Evolutionary conservation across 2,113 vertebrate species (phyloP).

Genomic region (Atractosteus spatula): DNA sequence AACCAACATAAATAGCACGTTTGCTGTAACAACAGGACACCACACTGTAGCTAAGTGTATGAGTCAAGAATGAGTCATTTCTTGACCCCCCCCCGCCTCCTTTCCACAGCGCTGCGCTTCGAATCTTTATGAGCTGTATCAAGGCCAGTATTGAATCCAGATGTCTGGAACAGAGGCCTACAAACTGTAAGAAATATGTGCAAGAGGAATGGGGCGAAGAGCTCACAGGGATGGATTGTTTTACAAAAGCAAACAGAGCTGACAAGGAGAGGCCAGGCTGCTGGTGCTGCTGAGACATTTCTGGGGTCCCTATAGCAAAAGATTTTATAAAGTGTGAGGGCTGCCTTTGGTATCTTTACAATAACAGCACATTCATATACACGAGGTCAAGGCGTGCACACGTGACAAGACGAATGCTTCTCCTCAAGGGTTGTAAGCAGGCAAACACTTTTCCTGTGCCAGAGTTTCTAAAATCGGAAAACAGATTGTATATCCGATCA

Average conservation of each 20-base stretch:
- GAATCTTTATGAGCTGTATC: constrained; percentile 62
- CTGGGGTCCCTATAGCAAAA: neutral
- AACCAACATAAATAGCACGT: constrained; percentile 20
- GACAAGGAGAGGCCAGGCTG: neutral
- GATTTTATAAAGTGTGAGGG: neutral
- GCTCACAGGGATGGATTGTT: neutral
- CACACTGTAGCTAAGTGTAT: constrained; percentile 33
- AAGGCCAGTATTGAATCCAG: constrained; percentile 58
- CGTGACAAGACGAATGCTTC: no score
- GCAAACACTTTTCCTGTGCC: no score
- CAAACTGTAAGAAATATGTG: constrained; percentile 39
- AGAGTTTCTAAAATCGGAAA: no score
- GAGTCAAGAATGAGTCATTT: constrained; percentile 55
- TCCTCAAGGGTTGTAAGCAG: no score
- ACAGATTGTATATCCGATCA: no score
- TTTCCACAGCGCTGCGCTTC: constrained; percentile 53
- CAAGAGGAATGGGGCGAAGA: constrained; percentile 19
- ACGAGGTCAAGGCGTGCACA: no score
- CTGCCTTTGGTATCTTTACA: no score
- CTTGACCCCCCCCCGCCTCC: constrained; percentile 40
- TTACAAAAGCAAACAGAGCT: constrained; percentile 1
- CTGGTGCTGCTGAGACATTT: neutral
- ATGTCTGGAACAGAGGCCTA: constrained; percentile 52
- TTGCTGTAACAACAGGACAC: constrained; percentile 28
- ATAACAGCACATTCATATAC: no score